Conservation (phyloP, 1,140 invertebrate genomes). For the Ylistrum balloti region DNA sequence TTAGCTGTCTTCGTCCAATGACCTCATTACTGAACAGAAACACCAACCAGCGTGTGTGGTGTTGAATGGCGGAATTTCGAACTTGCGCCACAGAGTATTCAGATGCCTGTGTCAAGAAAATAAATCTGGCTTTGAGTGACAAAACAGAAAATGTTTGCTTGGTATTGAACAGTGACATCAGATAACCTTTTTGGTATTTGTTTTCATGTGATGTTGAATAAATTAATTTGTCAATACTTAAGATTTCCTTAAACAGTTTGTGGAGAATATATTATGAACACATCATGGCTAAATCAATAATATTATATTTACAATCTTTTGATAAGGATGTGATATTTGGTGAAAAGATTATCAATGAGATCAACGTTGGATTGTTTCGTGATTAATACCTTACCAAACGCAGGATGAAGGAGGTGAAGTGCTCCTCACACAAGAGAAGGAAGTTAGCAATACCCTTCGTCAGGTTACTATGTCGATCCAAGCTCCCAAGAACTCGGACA, state of each 20-base stretch:
- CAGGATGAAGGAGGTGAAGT: not conserved
- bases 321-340: too few relatives aligned
- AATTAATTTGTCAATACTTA: too few relatives aligned
- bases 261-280: too few relatives aligned
- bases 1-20: not conserved
- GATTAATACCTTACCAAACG: not conserved
- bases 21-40: constrained; percentile 10
- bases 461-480: not conserved
- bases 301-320: too few relatives aligned
- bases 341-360: too few relatives aligned
- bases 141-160: too few relatives aligned
- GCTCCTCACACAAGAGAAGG: not conserved
- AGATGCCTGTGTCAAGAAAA: not conserved
- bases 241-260: too few relatives aligned
- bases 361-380: not conserved
- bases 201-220: too few relatives aligned
- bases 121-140: too few relatives aligned
- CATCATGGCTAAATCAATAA: too few relatives aligned
- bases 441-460: not conserved
- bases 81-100: not conserved
- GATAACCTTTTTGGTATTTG: too few relatives aligned
- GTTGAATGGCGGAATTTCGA: not conserved
- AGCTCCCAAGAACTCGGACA: not conserved
- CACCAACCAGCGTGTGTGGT: not conserved
- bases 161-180: too few relatives aligned